Evolutionary conservation across 2,113 vertebrate genomes (phyloP), one percentile per base, ranked within the genome.

Genomic region (Gallinago media): DNA sequence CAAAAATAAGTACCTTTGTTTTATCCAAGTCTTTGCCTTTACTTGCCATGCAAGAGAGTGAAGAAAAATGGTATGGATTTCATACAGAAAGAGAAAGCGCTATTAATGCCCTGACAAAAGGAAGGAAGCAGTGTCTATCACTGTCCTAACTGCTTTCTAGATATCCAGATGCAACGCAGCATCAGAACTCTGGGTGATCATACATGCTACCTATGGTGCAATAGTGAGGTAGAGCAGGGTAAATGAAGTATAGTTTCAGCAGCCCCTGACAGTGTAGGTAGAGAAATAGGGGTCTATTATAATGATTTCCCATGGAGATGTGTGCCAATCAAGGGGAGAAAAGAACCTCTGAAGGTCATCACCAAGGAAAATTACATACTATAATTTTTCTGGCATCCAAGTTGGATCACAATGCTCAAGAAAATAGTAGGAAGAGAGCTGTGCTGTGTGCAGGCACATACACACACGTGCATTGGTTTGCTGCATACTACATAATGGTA

Each of bases 281-380:
- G 76, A 85, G 80, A 91, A 92, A 91, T 63, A 88, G 38, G 84
- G 67, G 63, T 86, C 89, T 97, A 54, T 89, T 94, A 88, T 87
- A 93, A 92, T 72, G 93, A 94, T 89, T 94, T 91, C 91, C 93
- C 63, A 72, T 25, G 63, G 95, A 95, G 89, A 62, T 0, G 6
- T 21, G 6, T 63, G 77, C 58, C 55, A 78, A 50, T 89, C 91
- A 83, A 80, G 23, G 84, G 74, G 47, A 66, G 77, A 76, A 96
- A 84, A 55, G 56, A 75, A 68, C 52, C 76, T 56, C 58, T 62
- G 67, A 80, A 92, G 76, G 92, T 94, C 91, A 65, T 50, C 61
- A 38, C 55, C 55, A 71, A 85, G 87, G 93, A 92, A 95, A 72
- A 58, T 79, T 44, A 77, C 66, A 91, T 73, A 22, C 63, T 78